Evolutionary conservation across 2,797 vertebrate genomes (phyloP).

Genomic region (Myiothlypis chrysogaster): DNA sequence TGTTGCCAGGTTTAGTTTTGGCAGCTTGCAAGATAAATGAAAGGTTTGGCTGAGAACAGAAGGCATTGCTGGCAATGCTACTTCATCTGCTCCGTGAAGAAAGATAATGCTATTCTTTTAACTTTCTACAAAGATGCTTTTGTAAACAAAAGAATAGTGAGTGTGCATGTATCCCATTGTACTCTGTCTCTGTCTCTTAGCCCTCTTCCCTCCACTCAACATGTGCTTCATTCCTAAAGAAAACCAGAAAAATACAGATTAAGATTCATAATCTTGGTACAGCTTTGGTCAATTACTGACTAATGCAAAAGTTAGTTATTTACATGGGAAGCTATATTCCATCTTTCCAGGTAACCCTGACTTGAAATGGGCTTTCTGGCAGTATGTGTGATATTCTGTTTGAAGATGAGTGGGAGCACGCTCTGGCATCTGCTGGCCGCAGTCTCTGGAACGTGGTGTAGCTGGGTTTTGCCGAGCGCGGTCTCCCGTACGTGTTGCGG

Average conservation of each 20-base stretch:
- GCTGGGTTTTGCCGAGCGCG: not conserved
- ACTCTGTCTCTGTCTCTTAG: not conserved
- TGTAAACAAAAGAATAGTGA: slow-evolving; percentile 11
- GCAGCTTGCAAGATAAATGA: slow-evolving; percentile 35
- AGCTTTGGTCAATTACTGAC: not conserved
- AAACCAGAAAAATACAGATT: not conserved
- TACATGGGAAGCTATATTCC: not conserved
- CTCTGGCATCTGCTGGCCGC: slow-evolving; percentile 53
- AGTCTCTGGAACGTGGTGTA: not conserved
- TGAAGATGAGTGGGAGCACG: slow-evolving; percentile 26
- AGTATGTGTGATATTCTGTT: slow-evolving; percentile 1
- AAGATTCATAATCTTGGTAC: not conserved
- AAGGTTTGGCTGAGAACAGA: slow-evolving; percentile 47
- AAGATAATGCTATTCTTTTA: slow-evolving; percentile 28
- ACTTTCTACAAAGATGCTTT: slow-evolving; percentile 3
- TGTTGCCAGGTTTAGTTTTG: slow-evolving; percentile 48
- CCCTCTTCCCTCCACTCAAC: not conserved
- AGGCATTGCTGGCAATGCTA: not conserved
- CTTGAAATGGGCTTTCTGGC: not conserved
- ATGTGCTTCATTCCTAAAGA: not conserved
- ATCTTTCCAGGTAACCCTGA: slow-evolving; percentile 1
- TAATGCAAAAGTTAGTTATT: slow-evolving; percentile 1
- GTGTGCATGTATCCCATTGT: not conserved
- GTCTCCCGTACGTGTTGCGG: not conserved
- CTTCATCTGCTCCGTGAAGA: slow-evolving; percentile 12